Base-by-base conservation (phyloP, 2,797 vertebrate genomes). In the Labroides dimidiatus region DNA sequence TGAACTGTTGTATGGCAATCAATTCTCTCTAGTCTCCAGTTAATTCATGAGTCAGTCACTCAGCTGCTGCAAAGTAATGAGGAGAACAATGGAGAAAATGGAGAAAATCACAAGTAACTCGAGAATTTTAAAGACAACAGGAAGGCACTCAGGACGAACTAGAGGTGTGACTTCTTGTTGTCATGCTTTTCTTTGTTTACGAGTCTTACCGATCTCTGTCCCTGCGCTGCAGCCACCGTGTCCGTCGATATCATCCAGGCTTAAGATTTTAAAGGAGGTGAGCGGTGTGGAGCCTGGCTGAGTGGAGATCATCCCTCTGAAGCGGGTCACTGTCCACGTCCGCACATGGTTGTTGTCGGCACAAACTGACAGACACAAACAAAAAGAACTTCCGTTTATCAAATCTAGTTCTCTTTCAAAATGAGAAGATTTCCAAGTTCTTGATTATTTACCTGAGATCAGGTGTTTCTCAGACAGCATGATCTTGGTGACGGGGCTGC, bases 401-500 rank as follows among this genome's bases (percentile, higher is more conserved):
- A 39, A 39, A 39, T 39, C 37, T 37, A 4, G 37, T 13, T 39
- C 12, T 39, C 11, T 39, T 2, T 14, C 10, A 39, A 13, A 14
- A 12, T 33, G 7, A 1, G 30, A 4, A 33, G 30, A 33, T 33
- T 33, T 9, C 30, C 24, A 27, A 27, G 24, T 33, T 27, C 30
- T 33, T 33, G 53, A n/a, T 0, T 0, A 1, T 52, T 33, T 7
- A 90, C 89, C 84, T 76, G 90, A 91, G 50, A 91, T 91, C 23
- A 98, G 96, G 72, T 97, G 96, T 64, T 96, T 97, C 81, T 98
- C 96, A 0, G 96, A 97, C n/a, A 98, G 91, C 96, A 97, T 97
- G 89, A 97, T 96, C 91, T 95, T 96, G 79, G 93, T 98, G 67
- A 98, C 95, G 0, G 96, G 95, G 76, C 96, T 97, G 56, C 96